Evolutionary conservation across 35 echinoderm and acorn worm genomes (phyloP).

Genomic region (Acanthaster planci): DNA sequence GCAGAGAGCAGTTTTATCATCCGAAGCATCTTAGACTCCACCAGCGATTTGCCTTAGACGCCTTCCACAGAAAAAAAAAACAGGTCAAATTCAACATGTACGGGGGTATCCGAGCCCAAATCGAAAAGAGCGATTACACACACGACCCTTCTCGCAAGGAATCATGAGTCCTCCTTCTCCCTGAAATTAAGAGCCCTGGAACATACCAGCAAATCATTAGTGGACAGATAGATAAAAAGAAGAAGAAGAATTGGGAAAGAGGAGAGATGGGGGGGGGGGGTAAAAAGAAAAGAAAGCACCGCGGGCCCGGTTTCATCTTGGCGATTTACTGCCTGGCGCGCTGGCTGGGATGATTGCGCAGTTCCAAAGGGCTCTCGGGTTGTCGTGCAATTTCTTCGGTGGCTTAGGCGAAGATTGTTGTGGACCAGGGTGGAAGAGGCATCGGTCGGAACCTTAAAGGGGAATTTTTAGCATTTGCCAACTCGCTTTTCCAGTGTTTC

Average conservation of each 20-base stretch:
- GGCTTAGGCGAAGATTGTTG: no score
- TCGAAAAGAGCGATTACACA: no score
- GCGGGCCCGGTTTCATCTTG: neutral
- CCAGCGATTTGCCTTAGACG: no score
- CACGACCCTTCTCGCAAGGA: neutral
- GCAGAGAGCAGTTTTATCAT: no score
- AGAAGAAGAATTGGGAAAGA: constrained; percentile 9
- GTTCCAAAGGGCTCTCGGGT: neutral
- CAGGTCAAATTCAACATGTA: no score
- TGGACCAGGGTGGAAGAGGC: no score
- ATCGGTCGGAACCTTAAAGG: no score
- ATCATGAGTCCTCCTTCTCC: neutral
- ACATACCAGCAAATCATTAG: neutral
- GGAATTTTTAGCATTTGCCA: no score
- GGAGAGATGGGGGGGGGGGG: neutral
- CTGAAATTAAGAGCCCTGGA: neutral
- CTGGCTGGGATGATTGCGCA: neutral
- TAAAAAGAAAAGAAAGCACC: neutral
- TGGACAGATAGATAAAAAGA: neutral
- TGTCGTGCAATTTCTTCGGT: neutral
- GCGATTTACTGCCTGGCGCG: neutral
- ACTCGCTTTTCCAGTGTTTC: no score
- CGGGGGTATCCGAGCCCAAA: no score
- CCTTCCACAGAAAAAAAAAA: no score
- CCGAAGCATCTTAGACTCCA: no score